These are phyloP conservation scores for Tetranychus truncatus DNA, from an alignment of 2,888 invertebrate species.

Conservation along the genomic window DNA sequence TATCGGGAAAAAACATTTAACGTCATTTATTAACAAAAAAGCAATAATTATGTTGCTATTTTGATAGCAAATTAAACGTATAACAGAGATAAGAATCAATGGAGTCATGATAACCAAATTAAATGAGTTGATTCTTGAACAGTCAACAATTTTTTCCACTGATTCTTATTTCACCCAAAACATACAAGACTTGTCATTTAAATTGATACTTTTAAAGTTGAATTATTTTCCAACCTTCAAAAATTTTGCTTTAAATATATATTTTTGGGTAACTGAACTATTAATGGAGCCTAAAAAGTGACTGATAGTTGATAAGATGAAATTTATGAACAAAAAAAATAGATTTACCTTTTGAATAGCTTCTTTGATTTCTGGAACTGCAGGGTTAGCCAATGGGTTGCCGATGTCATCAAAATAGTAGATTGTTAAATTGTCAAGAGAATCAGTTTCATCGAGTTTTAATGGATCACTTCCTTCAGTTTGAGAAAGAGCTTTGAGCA, in stretches of 20 bases:
- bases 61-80: too few species aligned
- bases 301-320: not conserved
- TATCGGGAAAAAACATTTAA: not conserved
- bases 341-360: conserved; percentile 15
- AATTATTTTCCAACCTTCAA: too few species aligned
- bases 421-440: conserved; percentile 24
- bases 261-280: too few species aligned
- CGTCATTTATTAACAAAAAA: not conserved
- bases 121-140: not conserved
- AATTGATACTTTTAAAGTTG: too few species aligned
- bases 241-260: too few species aligned
- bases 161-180: too few species aligned
- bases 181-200: too few species aligned
- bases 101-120: not conserved
- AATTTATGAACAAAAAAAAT: not conserved
- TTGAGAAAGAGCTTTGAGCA: conserved; percentile 44
- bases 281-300: not conserved
- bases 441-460: conserved; percentile 23
- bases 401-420: conserved; percentile 26
- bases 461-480: conserved; percentile 18
- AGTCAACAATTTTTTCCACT: too few species aligned
- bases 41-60: too few species aligned
- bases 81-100: not conserved
- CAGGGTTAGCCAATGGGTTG: conserved; percentile 23
- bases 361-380: conserved; percentile 21